Base-by-base conservation (phyloP, 2,888 invertebrate genomes). In the Latrodectus elegans region DNA sequence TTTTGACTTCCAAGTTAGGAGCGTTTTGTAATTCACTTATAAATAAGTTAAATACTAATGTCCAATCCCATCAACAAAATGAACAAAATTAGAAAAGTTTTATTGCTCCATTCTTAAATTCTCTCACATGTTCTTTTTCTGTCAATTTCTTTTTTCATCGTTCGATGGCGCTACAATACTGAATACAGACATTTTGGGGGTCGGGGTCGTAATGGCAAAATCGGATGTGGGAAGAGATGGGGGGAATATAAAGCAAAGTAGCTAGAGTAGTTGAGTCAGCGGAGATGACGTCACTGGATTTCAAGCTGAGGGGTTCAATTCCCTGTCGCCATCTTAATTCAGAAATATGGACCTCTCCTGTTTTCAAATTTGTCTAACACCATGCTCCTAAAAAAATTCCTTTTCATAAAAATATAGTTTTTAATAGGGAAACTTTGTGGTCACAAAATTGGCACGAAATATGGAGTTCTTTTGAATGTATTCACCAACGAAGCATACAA, bases 131-230 rank as follows among this genome's bases (percentile, higher is more conserved):
- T n/a, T 17, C 49, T n/a, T 53, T 22, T 26, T 49, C 14, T 26
- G 38, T 38, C 77, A 81, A 77, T 81, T 82, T 65, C 81, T 81
- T 87, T 87, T 76, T 81, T 77, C 38, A 87, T 81, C 86, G 77
- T 53, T 67, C 68, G 86, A 87, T 87, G 86, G 86, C 86, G 86
- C 86, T 87, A 81, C 86, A 55, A 87, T 87, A 87, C 86, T 73
- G 86, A 80, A 51, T 77, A 73, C 64, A 51, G 72, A 71, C 77
- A 80, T 72, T 49, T 67, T 38, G 10, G 78, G 85, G 85, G 71
- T 70, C 67, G 26, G 67, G 60, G 60, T 67, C 74, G 55, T 55
- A 68, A 65, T 77, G 67, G 74, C 60, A 55, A 55, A 64, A 51
- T 55, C 64, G 71, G 71, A 70, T 60, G 53, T 67, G 53, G 73